These are phyloP conservation scores for Novumbra hubbsi DNA, from an alignment of 2,797 vertebrate genomes.

Conservation along the genomic window DNA sequence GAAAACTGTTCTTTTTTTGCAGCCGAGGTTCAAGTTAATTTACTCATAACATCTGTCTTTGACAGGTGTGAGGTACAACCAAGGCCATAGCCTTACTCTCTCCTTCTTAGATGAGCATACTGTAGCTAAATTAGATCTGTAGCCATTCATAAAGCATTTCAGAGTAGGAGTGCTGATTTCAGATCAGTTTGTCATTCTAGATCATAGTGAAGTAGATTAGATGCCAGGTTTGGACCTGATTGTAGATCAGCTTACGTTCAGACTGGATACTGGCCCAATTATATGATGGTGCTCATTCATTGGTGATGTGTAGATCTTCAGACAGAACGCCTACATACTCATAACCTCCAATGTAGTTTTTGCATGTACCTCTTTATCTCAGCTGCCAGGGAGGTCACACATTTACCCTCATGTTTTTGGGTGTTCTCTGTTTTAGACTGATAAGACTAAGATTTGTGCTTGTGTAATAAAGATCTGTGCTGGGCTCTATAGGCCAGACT, in stretches of 20 bases:
- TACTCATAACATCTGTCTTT: conserved; percentile 38
- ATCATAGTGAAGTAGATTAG: background rate
- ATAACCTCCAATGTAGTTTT: background rate
- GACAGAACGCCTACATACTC: background rate
- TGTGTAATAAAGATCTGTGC: background rate
- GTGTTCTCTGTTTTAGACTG: background rate
- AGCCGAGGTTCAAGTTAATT: conserved; percentile 38
- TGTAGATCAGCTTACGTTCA: background rate
- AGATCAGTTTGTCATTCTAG: background rate
- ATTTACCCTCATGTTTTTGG: background rate
- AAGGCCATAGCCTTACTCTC: conserved; percentile 4
- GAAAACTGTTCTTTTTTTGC: conserved; percentile 9
- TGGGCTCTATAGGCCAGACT: background rate
- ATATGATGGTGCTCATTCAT: background rate
- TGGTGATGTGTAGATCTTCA: background rate
- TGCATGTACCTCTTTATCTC: background rate
- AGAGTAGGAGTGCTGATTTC: background rate
- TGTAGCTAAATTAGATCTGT: background rate
- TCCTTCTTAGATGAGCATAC: conserved; percentile 1
- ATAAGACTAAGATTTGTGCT: background rate
- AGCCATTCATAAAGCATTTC: background rate
- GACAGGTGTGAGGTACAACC: conserved; percentile 34
- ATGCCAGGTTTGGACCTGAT: background rate
- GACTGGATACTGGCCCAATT: background rate
- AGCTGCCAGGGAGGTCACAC: background rate